phyloP scores from a whole-genome alignment of 2,113 vertebrate species.

The Lucifuga dentata region DNA sequence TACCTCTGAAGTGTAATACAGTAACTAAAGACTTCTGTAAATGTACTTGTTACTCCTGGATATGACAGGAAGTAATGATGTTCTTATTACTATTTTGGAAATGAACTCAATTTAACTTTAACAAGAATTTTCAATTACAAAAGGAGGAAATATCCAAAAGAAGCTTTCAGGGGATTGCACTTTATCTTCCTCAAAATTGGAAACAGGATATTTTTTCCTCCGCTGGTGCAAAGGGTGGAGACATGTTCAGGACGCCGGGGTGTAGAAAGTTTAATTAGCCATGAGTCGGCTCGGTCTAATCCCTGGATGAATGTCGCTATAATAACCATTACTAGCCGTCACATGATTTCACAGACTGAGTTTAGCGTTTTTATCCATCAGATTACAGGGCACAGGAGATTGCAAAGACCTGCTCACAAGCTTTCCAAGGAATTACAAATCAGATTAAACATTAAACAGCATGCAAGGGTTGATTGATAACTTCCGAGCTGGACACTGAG shows the following conservation, averaged over 20 bases:
- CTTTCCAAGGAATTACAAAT: too few relatives aligned
- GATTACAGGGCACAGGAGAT: constrained; percentile 10
- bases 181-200: constrained; percentile 20
- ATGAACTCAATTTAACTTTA: not conserved
- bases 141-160: not conserved
- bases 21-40: too few relatives aligned
- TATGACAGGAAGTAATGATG: too few relatives aligned
- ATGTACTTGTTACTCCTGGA: too few relatives aligned
- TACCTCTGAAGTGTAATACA: too few relatives aligned
- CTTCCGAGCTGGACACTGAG: too few relatives aligned
- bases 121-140: constrained; percentile 29
- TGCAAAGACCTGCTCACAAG: not conserved
- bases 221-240: constrained; percentile 14
- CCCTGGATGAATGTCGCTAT: constrained; percentile 48
- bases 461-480: too few relatives aligned
- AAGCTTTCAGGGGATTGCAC: constrained; percentile 24
- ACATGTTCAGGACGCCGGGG: not conserved
- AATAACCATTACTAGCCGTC: constrained; percentile 57
- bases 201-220: not conserved
- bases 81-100: too few relatives aligned
- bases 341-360: not conserved
- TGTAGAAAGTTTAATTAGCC: constrained; percentile 67
- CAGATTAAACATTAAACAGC: too few relatives aligned
- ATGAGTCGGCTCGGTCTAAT: constrained; percentile 43
- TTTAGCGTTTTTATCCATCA: constrained; percentile 33